Conservation (phyloP, 2,888 invertebrate genomes). For the Neoscelio sp. region DNA sequence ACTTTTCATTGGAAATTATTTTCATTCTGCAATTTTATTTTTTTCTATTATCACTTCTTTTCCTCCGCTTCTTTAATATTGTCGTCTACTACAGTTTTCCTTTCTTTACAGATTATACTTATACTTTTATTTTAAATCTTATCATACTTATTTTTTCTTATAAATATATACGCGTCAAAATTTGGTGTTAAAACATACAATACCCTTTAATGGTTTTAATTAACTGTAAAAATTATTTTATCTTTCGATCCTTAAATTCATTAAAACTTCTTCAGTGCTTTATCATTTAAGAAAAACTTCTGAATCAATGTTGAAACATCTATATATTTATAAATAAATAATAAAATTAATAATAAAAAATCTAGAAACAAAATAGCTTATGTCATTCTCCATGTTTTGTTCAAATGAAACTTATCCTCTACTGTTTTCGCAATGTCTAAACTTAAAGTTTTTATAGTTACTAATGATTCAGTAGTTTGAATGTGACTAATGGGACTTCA, state of each 20-base stretch:
- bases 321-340: neutral
- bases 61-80: conserved; percentile 21
- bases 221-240: too few species aligned
- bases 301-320: too few species aligned
- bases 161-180: neutral
- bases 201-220: too few species aligned
- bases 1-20: conserved; percentile 73
- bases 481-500: conserved; percentile 20
- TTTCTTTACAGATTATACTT: conserved; percentile 22
- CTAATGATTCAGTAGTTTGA: conserved; percentile 27
- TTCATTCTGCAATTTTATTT: conserved; percentile 64
- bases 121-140: conserved; percentile 14
- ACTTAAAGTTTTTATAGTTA: conserved; percentile 16
- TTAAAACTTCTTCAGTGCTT: too few species aligned
- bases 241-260: too few species aligned
- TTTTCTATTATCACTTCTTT: conserved; percentile 23
- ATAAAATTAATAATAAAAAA: neutral
- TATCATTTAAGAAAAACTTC: too few species aligned
- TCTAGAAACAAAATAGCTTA: too few species aligned
- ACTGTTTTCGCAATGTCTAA: conserved; percentile 6
- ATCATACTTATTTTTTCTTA: conserved; percentile 20
- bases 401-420: too few species aligned
- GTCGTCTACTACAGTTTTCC: conserved; percentile 24
- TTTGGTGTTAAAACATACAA: too few species aligned
- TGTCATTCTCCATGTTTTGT: too few species aligned